Conservation (phyloP, 2,113 vertebrate genomes). For the Xiphorhynchus elegans region DNA sequence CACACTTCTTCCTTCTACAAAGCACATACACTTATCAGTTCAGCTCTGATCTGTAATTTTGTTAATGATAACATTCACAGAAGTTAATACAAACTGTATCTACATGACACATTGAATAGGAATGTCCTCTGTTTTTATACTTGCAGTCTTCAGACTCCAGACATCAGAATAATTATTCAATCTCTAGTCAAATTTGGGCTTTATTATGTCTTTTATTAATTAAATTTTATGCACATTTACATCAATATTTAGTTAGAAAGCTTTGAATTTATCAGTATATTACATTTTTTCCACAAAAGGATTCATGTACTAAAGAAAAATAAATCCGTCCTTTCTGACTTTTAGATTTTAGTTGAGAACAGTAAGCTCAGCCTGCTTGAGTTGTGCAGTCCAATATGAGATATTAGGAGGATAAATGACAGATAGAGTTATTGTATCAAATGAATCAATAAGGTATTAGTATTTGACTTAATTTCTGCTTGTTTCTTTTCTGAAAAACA, state of each 20-base stretch:
- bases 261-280: neutral
- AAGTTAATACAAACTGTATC: neutral
- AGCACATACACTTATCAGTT: neutral
- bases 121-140: neutral
- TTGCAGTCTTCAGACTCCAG: neutral
- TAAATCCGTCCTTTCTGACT: neutral
- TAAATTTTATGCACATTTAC: neutral
- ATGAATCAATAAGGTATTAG: neutral
- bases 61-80: neutral
- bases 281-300: neutral
- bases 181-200: neutral
- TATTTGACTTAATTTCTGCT: neutral
- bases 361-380: neutral
- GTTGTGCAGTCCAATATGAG: neutral
- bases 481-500: neutral
- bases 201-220: neutral
- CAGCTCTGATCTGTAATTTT: neutral
- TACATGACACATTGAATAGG: neutral
- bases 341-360: neutral
- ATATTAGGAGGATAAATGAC: neutral
- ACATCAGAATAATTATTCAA: neutral
- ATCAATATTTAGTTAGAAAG: neutral
- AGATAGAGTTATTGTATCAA: neutral
- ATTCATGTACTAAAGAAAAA: neutral
- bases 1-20: neutral